A percentile compares a stretch with the other conserved stretches of the same genome.
phyloP scores from a whole-genome alignment of 2,797 vertebrate species.

The Platalea minor region DNA sequence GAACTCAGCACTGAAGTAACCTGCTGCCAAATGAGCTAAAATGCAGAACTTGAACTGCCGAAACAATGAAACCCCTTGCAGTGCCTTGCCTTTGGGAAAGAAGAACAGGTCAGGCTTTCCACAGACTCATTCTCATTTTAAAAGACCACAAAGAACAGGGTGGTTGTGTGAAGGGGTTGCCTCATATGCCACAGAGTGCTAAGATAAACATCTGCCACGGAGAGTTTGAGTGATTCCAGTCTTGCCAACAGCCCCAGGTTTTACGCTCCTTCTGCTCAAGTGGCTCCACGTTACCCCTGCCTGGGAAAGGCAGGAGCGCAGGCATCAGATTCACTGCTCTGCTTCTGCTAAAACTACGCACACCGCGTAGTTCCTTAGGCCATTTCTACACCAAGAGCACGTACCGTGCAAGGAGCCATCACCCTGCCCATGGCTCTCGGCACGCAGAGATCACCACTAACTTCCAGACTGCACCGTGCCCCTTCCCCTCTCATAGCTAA shows the following conservation, averaged over 20 bases:
- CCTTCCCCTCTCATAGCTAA: not conserved
- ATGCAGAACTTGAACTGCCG: not conserved
- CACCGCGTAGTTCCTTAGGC: accelerated
- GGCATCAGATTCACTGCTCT: not conserved
- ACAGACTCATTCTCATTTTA: not conserved
- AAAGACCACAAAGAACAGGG: not conserved
- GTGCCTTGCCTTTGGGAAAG: not conserved
- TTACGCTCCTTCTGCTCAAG: not conserved
- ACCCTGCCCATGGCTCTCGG: accelerated
- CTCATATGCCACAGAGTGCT: not conserved
- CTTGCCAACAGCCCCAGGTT: not conserved
- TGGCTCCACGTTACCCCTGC: not conserved
- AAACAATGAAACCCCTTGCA: not conserved
- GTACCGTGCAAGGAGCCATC: not conserved
- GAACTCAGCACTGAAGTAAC: not conserved
- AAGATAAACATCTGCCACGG: not conserved
- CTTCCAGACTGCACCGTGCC: not conserved
- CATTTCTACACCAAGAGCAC: not conserved
- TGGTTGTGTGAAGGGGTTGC: not conserved
- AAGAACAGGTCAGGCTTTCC: not conserved
- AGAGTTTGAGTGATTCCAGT: not conserved
- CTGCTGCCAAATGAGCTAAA: slow-evolving; percentile 30
- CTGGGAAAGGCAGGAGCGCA: accelerated
- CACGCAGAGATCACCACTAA: not conserved
- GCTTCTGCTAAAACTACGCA: not conserved